A percentile compares a stretch with the other conserved stretches of the same genome.
Conservation (phyloP, 2,888 invertebrate genomes). For the Agrochola lychnidis region DNA sequence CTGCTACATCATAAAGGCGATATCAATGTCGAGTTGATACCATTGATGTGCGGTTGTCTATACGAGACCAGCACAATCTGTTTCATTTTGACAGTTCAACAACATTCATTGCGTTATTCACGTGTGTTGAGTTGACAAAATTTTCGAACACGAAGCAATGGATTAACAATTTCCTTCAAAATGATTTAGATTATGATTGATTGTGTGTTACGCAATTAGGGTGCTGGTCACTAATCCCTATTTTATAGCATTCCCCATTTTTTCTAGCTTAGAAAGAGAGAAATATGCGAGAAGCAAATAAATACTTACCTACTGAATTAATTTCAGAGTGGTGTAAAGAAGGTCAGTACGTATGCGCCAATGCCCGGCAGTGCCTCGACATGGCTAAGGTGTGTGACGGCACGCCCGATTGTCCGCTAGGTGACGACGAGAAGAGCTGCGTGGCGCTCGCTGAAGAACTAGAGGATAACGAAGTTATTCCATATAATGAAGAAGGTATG, state of each 20-base stretch:
- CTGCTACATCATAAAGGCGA: not conserved
- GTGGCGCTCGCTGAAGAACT: constrained; percentile 91
- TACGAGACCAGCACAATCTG: not conserved
- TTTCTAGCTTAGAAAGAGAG: not conserved
- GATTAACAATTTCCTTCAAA: not conserved
- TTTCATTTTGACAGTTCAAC: not conserved
- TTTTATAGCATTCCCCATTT: not conserved
- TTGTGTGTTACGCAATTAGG: no score
- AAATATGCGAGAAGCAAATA: not conserved
- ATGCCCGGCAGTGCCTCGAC: constrained; percentile 93
- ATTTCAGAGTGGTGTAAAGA: constrained; percentile 93
- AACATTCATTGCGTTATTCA: not conserved
- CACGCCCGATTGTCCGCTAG: constrained; percentile 92
- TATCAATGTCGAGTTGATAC: not conserved
- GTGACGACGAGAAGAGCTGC: constrained; percentile 94
- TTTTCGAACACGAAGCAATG: not conserved
- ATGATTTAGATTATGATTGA: no score
- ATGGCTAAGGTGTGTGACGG: constrained; percentile 93
- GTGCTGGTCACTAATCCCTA: not conserved
- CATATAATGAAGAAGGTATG: constrained; percentile 91
- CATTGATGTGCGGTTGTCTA: not conserved
- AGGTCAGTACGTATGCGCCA: constrained; percentile 94
- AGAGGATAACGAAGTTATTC: constrained; percentile 90
- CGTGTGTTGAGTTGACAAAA: no score
- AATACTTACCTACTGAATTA: not conserved